Conservation (phyloP, 53 echinoderm and acorn worm species). For the Hippasteria phrygiana region DNA sequence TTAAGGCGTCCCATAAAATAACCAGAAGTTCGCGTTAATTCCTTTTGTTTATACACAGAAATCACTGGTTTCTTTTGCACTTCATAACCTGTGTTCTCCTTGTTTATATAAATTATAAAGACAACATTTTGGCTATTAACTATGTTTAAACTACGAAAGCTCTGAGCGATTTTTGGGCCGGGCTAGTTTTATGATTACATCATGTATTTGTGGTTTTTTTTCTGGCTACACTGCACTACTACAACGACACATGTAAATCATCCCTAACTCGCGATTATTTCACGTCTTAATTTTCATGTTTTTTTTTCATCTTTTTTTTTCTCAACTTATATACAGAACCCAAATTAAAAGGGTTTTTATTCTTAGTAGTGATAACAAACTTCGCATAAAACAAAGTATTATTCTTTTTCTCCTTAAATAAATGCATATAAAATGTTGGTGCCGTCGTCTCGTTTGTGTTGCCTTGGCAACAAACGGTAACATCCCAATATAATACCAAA, state of each 20-base stretch:
- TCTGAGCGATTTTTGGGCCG: constrained; percentile 4
- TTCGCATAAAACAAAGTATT: constrained; percentile 48
- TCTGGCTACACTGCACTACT: constrained; percentile 39
- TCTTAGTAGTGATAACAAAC: constrained; percentile 41
- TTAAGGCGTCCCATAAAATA: constrained; percentile 30
- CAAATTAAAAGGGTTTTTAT: constrained; percentile 46
- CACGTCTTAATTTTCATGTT: too few species aligned
- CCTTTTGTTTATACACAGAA: constrained; percentile 39
- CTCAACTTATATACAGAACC: constrained; percentile 63
- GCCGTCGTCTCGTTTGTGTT: constrained; percentile 14
- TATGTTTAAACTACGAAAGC: constrained; percentile 39
- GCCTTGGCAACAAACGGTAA: neutral
- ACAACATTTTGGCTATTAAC: constrained; percentile 20
- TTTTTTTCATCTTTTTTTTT: constrained; percentile 13
- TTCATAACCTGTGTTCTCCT: constrained; percentile 33
- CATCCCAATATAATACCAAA: constrained; percentile 25
- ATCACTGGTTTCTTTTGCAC: constrained; percentile 43
- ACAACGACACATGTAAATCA: constrained; percentile 33
- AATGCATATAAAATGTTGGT: constrained; percentile 56
- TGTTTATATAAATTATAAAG: constrained; percentile 45
- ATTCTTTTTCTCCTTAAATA: constrained; percentile 43
- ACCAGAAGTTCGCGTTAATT: neutral
- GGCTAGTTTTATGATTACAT: constrained; percentile 40
- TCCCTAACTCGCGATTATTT: constrained; percentile 34
- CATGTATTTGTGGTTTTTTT: constrained; percentile 7